Percentiles rank a stretch among this genome's conserved stretches.
phyloP scores from a whole-genome alignment of 1,140 invertebrate genomes.

The Caenorhabditis brenneri region DNA sequence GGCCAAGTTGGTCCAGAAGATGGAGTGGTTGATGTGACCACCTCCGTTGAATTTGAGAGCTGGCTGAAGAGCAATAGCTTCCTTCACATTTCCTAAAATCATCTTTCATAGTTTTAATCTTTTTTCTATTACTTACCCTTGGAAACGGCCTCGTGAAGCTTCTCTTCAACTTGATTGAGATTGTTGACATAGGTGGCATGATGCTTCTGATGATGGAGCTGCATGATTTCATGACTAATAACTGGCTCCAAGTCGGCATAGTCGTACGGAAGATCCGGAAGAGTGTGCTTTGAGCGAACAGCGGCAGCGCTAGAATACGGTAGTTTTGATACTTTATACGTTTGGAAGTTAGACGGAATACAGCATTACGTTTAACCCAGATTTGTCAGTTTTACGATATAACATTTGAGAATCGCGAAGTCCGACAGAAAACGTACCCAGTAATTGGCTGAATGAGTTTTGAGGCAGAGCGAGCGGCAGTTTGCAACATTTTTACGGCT shows the following conservation, averaged over 20 bases:
- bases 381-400: too few species aligned
- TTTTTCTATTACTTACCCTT: conserved; percentile 64
- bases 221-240: conserved; percentile 95
- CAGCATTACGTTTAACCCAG: too few species aligned
- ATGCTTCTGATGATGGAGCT: conserved; percentile 91
- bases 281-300: conserved; percentile 78
- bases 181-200: conserved; percentile 96
- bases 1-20: conserved; percentile 95
- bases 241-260: conserved; percentile 94
- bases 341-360: too few species aligned
- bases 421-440: background rate
- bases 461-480: background rate
- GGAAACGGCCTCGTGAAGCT: conserved; percentile 81
- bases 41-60: conserved; percentile 97
- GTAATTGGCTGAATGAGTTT: conserved; percentile 15
- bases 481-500: conserved; percentile 3
- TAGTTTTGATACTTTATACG: too few species aligned
- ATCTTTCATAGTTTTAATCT: background rate
- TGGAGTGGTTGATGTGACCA: conserved; percentile 96
- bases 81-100: conserved; percentile 78
- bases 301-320: background rate
- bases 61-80: conserved; percentile 82
- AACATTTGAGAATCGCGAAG: too few species aligned
- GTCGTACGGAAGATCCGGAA: conserved; percentile 92
- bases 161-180: conserved; percentile 91